Conservation (phyloP, 2,888 invertebrate genomes). For the Caenorhabditis virilis region DNA sequence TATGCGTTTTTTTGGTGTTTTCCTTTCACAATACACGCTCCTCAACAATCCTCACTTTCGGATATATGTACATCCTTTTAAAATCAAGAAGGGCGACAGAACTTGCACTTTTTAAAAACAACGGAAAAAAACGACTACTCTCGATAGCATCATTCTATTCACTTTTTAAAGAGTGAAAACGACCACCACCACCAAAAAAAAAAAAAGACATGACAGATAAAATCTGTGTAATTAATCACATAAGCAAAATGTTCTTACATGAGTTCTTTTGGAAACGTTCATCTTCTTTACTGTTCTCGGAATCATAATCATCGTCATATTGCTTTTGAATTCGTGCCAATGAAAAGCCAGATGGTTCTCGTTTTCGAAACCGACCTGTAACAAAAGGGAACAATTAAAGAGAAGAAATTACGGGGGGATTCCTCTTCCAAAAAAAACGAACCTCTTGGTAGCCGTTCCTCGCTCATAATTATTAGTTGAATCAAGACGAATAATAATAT, state of each 20-base stretch:
- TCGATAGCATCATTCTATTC: too few species aligned
- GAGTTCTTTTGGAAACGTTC: conserved; percentile 12
- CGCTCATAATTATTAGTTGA: neutral
- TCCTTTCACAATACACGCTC: too few species aligned
- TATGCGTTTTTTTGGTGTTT: too few species aligned
- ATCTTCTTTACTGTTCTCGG: conserved; percentile 18
- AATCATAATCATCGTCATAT: conserved; percentile 46
- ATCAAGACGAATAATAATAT: neutral
- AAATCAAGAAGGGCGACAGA: too few species aligned
- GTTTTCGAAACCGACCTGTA: conserved; percentile 33
- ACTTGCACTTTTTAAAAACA: too few species aligned
- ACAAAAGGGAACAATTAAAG: neutral
- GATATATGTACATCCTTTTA: too few species aligned
- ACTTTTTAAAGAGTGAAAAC: too few species aligned
- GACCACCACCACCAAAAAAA: neutral
- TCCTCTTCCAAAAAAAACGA: too few species aligned
- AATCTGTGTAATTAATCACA: neutral
- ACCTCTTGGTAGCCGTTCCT: conserved; percentile 21
- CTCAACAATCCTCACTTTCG: neutral
- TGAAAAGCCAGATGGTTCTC: conserved; percentile 47
- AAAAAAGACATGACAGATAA: neutral
- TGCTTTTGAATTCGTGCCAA: conserved; percentile 48
- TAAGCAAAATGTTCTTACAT: too few species aligned
- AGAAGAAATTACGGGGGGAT: too few species aligned
- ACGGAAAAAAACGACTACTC: too few species aligned